Conservation (phyloP, 2,113 vertebrate species). For the Hiodon alosoides region DNA sequence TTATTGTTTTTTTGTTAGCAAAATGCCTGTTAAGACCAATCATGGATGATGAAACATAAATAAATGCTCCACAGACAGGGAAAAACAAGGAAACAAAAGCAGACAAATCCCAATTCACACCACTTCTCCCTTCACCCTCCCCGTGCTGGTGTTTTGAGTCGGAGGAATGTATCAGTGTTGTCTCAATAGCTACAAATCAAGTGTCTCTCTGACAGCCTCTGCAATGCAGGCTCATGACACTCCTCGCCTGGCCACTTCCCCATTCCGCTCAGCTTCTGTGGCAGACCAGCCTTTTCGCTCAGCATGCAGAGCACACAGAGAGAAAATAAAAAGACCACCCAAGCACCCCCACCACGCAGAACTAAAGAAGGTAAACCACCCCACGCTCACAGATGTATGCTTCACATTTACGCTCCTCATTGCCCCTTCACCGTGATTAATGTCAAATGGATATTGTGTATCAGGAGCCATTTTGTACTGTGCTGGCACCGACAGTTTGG, state of each 20-base stretch:
- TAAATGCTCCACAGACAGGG: slow-evolving; percentile 1
- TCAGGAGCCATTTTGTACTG: neutral
- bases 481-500: neutral
- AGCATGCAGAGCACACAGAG: neutral
- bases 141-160: slow-evolving; percentile 39
- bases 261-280: neutral
- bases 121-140: slow-evolving; percentile 20
- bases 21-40: neutral
- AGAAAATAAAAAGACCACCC: neutral
- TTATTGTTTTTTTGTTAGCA: neutral
- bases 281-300: neutral
- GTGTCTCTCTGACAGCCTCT: slow-evolving; percentile 55
- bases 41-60: neutral
- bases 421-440: too few relatives aligned
- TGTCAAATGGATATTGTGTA: neutral
- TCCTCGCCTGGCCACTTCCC: neutral
- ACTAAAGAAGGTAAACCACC: neutral
- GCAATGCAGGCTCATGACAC: slow-evolving; percentile 59
- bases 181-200: slow-evolving; percentile 63
- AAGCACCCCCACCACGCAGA: neutral
- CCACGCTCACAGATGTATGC: neutral
- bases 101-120: neutral
- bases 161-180: slow-evolving; percentile 43
- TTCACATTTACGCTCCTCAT: too few relatives aligned
- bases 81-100: neutral